Base-by-base conservation (phyloP, 2,113 vertebrate genomes). In the Xenotilapia caudafasciata region DNA sequence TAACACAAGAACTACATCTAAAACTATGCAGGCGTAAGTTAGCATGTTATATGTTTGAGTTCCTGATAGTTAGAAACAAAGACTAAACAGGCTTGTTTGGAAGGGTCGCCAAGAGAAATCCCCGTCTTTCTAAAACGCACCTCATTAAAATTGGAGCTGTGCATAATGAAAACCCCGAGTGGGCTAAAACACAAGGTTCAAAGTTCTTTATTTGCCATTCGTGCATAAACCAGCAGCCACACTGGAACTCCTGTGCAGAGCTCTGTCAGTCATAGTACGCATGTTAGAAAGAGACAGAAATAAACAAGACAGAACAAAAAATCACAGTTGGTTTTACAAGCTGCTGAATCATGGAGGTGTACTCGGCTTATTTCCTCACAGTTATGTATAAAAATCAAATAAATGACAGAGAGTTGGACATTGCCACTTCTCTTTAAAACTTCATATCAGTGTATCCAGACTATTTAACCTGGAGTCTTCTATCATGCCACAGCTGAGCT, bases 121-220 rank as follows among this genome's bases (percentile, higher is more conserved):
- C 35, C 0, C 2, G 21, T 68, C 35, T 3, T 4, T 68, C 62
- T 40, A 40, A 68, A 21, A 8, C 0, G 0, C 33, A 38, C 60
- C 60, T 38, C 19, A 38, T 1, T 0, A 0, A 21, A 40, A 2
- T 21, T 0, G 62, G 3, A 68, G 62, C 19, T 9, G 62, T 40
- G 35, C 19, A 65, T 5, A 68, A 68, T 0, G 62, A 40, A 68
- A 40, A 68, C 35, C 1, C 2, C 5, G 35, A 40, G 35, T 40
- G 62, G 0, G 35, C 11, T 40, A 14, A 40, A 68, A 40, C 5
- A 38, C 60, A 38, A 62, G 17, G 31, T 12, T 62, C 58, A 65
- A 13, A 12, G 60, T 38, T 65, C 60, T 65, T 0, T 38, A 65
- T 65, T 38, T 65, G 60, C 60, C 0, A 1, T 21, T 65, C 1